Conservation (phyloP, 2,888 invertebrate genomes). For the Odontothrips loti region DNA sequence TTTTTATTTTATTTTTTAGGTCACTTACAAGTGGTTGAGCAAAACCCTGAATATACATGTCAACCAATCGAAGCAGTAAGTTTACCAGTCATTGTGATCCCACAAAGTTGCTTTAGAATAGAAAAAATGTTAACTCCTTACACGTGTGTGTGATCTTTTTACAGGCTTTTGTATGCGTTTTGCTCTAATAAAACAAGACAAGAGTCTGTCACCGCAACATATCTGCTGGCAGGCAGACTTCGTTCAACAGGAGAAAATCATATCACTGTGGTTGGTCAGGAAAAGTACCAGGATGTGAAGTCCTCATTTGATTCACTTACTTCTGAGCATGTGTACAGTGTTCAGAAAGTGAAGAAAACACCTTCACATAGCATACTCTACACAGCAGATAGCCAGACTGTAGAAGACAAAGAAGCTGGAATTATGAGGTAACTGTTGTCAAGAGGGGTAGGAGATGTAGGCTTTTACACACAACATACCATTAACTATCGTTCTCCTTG, state of each 20-base stretch:
- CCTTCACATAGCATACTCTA: not conserved
- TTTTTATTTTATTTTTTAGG: constrained; percentile 42
- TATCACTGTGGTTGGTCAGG: constrained; percentile 45
- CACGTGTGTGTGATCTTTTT: not conserved
- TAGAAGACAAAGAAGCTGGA: not conserved
- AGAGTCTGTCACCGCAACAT: constrained; percentile 43
- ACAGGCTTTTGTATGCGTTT: constrained; percentile 44
- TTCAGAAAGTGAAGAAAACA: constrained; percentile 43
- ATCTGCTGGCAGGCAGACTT: constrained; percentile 45
- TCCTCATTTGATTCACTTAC: constrained; percentile 44
- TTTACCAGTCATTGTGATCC: not conserved
- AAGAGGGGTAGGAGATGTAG: not conserved
- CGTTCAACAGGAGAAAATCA: constrained; percentile 41
- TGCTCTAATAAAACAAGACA: constrained; percentile 41
- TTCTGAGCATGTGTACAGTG: constrained; percentile 48
- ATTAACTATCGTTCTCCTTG: not conserved
- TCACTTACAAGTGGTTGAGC: constrained; percentile 50
- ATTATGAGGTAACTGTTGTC: not conserved
- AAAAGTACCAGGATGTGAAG: constrained; percentile 42
- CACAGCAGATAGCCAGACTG: not conserved
- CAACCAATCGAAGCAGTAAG: constrained; percentile 48
- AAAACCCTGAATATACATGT: constrained; percentile 48
- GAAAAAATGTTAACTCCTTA: too few species aligned
- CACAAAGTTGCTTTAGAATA: not conserved
- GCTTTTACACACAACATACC: not conserved